A percentile compares a stretch with the other conserved stretches of the same genome.
Conservation (phyloP, 2,113 vertebrate species). For the Oxyura jamaicensis region DNA sequence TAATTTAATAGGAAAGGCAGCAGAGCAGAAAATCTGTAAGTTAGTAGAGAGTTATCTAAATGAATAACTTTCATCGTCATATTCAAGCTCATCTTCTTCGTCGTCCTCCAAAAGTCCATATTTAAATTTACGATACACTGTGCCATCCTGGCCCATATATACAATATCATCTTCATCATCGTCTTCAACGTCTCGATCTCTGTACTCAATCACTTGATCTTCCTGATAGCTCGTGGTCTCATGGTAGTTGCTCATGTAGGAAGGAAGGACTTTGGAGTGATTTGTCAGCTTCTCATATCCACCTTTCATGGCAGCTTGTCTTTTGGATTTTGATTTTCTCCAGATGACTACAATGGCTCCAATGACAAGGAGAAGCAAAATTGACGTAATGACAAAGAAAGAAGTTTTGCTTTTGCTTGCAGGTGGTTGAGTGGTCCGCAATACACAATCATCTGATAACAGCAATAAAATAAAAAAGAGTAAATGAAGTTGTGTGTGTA, state of each 20-base stretch:
- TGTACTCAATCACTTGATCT: constrained; percentile 82
- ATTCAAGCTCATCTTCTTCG: constrained; percentile 87
- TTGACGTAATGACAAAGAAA: constrained; percentile 64
- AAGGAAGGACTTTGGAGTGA: constrained; percentile 53
- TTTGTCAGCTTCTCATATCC: constrained; percentile 83
- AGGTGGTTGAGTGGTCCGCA: constrained; percentile 34
- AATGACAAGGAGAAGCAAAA: constrained; percentile 78
- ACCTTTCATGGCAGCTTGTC: constrained; percentile 40
- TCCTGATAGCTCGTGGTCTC: constrained; percentile 75
- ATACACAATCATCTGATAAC: constrained; percentile 83
- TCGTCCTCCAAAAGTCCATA: constrained; percentile 88
- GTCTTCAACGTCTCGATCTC: constrained; percentile 77
- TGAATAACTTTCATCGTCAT: constrained; percentile 91
- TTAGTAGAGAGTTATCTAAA: constrained; percentile 73
- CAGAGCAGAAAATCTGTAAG: background rate
- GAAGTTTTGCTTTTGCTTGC: constrained; percentile 23
- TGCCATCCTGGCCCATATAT: constrained; percentile 93
- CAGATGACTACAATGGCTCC: constrained; percentile 78
- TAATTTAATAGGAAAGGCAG: background rate
- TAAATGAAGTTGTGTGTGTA: background rate
- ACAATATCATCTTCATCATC: constrained; percentile 90
- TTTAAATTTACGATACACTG: constrained; percentile 90
- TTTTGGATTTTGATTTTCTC: constrained; percentile 74
- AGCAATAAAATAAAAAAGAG: background rate
- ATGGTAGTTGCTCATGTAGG: constrained; percentile 66